Evolutionary conservation across 2,113 vertebrate species (phyloP).

Genomic region (Elachura formosa): DNA sequence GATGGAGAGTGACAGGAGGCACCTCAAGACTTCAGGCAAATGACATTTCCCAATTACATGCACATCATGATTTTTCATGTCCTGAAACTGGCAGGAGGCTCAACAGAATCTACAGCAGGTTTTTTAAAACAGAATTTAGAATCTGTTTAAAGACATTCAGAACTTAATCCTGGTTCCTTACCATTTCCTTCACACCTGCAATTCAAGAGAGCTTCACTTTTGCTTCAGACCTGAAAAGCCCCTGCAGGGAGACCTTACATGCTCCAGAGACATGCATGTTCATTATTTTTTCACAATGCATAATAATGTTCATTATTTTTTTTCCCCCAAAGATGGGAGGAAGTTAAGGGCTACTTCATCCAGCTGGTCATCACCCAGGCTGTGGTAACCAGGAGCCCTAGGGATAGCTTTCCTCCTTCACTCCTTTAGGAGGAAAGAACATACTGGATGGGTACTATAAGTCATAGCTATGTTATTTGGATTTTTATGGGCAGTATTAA

Average conservation of each 20-base stretch:
- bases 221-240: neutral
- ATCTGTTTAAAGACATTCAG: neutral
- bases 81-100: neutral
- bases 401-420: neutral
- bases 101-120: neutral
- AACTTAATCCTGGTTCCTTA: neutral
- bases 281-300: neutral
- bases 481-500: neutral
- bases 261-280: neutral
- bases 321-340: neutral
- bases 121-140: neutral
- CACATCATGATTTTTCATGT: neutral
- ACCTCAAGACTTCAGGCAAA: neutral
- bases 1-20: neutral
- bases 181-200: neutral
- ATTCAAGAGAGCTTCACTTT: neutral
- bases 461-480: neutral
- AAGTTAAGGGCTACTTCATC: neutral
- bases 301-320: neutral
- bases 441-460: neutral
- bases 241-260: neutral
- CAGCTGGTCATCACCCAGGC: neutral
- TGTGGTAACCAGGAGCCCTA: neutral
- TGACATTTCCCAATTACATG: fast-evolving
- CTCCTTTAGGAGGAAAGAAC: neutral